Evolutionary conservation across 1,140 invertebrate genomes (phyloP).

Genomic region (Drosophila sp.): DNA sequence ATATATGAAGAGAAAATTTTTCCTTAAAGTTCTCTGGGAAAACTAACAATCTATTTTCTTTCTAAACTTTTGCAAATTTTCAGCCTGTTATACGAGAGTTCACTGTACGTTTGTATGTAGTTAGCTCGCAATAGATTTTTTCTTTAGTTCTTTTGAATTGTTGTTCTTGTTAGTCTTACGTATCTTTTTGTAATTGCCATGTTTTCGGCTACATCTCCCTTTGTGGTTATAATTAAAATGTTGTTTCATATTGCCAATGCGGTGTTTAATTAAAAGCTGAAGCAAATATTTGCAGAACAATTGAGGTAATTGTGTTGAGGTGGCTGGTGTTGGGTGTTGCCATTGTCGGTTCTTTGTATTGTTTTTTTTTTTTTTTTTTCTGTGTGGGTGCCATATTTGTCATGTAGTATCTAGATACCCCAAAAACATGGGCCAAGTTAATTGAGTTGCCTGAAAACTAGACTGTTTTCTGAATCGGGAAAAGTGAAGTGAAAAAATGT

Average conservation of each 20-base stretch:
- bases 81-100: not conserved
- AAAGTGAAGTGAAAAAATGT: conserved; percentile 13
- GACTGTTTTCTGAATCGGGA: not conserved
- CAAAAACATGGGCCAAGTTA: conserved; percentile 45
- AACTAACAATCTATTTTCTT: too few species aligned
- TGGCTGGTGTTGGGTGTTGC: conserved; percentile 23
- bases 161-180: conserved; percentile 16
- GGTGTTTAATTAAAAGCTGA: conserved; percentile 68
- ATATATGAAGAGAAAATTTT: too few species aligned
- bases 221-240: conserved; percentile 63
- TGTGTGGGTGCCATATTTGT: not conserved
- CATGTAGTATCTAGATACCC: not conserved
- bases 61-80: too few species aligned
- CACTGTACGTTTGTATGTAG: conserved; percentile 5
- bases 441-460: conserved; percentile 62
- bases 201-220: conserved; percentile 49
- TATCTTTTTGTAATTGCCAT: conserved; percentile 66
- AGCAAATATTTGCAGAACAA: conserved; percentile 73
- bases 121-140: not conserved
- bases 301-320: conserved; percentile 9
- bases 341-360: not conserved
- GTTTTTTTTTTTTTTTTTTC: not conserved
- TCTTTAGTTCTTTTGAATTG: not conserved
- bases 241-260: conserved; percentile 42
- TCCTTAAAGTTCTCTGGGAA: too few species aligned